Conservation (phyloP, 2,797 vertebrate genomes). For the Setipinna tenuifilis region DNA sequence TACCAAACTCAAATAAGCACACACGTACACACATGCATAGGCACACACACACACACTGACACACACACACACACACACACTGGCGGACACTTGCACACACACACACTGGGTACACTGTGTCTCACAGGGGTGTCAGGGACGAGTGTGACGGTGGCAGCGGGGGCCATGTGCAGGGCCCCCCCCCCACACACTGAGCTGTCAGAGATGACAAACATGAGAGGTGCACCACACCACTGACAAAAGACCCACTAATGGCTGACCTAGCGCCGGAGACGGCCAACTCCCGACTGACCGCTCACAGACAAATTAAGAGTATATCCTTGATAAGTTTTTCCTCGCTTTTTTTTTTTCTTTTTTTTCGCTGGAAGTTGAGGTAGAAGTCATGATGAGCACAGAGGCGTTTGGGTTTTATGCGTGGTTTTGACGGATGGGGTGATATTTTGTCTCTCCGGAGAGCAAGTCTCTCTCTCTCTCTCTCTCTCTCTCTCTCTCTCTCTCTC, state of each 20-base stretch:
- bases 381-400: background rate
- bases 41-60: background rate
- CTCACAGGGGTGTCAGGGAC: background rate
- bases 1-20: background rate
- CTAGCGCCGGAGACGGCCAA: background rate
- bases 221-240: slow-evolving; percentile 12
- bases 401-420: background rate
- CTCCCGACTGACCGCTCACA: background rate
- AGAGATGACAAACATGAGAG: slow-evolving; percentile 43
- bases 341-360: no score
- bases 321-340: background rate
- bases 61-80: background rate
- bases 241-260: slow-evolving; percentile 16
- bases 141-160: slow-evolving; percentile 7
- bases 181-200: slow-evolving; percentile 29
- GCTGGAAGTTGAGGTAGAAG: slow-evolving; percentile 14
- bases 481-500: no score
- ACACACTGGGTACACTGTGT: background rate
- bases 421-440: background rate
- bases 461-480: no score
- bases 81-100: background rate
- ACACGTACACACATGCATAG: background rate
- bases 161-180: slow-evolving; percentile 24
- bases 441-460: background rate
- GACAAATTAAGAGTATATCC: slow-evolving; percentile 27